phyloP scores from a whole-genome alignment of 2,888 invertebrate genomes.

The Spisula solida region DNA sequence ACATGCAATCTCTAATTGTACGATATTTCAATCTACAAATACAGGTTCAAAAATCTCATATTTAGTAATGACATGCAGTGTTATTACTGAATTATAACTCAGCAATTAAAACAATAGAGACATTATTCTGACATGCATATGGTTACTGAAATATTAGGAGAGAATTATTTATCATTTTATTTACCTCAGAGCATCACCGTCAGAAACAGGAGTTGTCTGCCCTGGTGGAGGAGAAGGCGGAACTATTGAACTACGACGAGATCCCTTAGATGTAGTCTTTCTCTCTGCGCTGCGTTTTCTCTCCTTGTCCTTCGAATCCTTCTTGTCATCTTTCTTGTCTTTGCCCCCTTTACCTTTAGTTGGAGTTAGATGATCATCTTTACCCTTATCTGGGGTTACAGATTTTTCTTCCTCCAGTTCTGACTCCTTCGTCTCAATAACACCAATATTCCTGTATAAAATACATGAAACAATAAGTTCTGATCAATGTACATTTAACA shows the following conservation, averaged over 20 bases:
- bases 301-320: conserved; percentile 73
- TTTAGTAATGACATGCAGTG: not conserved
- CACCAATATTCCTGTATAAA: conserved; percentile 81
- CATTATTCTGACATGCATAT: not conserved
- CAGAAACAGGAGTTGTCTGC: conserved; percentile 84
- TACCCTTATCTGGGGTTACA: conserved; percentile 84
- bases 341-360: conserved; percentile 79
- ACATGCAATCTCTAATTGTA: not conserved
- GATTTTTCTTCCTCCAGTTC: conserved; percentile 86
- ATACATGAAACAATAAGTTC: no score
- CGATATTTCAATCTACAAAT: not conserved
- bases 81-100: not conserved
- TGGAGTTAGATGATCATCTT: conserved; percentile 82
- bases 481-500: no score
- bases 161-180: not conserved
- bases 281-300: conserved; percentile 83
- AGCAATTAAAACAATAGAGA: not conserved
- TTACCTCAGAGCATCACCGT: conserved; percentile 82
- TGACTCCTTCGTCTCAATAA: conserved; percentile 81
- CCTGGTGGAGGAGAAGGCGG: conserved; percentile 84
- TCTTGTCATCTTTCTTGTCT: conserved; percentile 71
- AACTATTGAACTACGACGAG: conserved; percentile 79
- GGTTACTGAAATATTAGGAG: not conserved
- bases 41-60: not conserved
- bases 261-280: conserved; percentile 74